A percentile compares a stretch with the other conserved stretches of the same genome.
Evolutionary conservation across 2,113 vertebrate species (phyloP).

Genomic region (Lophura nycthemera): DNA sequence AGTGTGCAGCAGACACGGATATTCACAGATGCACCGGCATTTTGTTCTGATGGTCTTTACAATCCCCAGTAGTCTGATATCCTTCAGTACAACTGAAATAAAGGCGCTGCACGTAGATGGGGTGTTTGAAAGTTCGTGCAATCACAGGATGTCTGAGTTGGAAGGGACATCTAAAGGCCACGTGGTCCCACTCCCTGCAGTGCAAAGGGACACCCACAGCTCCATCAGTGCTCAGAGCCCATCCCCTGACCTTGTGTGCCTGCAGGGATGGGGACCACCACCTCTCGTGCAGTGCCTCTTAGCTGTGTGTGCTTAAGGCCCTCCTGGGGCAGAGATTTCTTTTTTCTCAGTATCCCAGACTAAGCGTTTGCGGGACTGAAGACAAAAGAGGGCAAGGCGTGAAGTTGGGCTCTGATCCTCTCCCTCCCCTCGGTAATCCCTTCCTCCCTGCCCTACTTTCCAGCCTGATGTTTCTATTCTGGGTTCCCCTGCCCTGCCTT

Average conservation of each 20-base stretch:
- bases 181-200: too few relatives aligned
- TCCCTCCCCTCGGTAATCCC: background rate
- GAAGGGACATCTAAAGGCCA: too few relatives aligned
- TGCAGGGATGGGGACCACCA: too few relatives aligned
- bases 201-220: too few relatives aligned
- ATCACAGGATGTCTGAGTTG: too few relatives aligned
- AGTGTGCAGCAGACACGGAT: background rate
- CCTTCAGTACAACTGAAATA: background rate
- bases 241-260: too few relatives aligned
- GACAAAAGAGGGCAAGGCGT: background rate
- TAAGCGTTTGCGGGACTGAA: background rate
- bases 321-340: background rate
- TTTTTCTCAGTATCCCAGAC: rapidly evolving
- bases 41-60: background rate
- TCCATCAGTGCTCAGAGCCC: too few relatives aligned
- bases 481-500: background rate
- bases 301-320: rapidly evolving
- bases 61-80: background rate
- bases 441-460: constrained; percentile 33
- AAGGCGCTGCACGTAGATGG: rapidly evolving
- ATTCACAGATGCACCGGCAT: background rate
- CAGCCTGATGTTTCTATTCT: background rate
- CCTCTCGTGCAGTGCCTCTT: too few relatives aligned
- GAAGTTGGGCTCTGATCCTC: background rate
- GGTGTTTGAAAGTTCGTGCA: background rate